Evolutionary conservation across 2,888 invertebrate species (phyloP).

Genomic region (Patella caerulea): DNA sequence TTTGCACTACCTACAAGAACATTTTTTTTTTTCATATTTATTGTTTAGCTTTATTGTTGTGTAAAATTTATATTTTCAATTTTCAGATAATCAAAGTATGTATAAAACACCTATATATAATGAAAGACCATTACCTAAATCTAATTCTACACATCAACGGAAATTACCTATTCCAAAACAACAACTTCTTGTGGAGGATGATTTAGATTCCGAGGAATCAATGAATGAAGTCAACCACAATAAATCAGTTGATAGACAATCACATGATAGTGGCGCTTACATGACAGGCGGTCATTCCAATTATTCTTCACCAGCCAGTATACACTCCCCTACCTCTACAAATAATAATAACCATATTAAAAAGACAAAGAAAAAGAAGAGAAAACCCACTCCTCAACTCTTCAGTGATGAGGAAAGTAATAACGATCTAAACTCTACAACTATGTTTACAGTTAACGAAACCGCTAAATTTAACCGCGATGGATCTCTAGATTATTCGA

Average conservation of each 20-base stretch:
- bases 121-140: background rate
- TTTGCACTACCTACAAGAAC: too few relatives aligned
- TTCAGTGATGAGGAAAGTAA: slow-evolving; percentile 33
- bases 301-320: slow-evolving; percentile 20
- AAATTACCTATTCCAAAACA: slow-evolving; percentile 5
- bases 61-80: background rate
- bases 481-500: slow-evolving; percentile 52
- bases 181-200: slow-evolving; percentile 35
- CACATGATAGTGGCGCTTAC: slow-evolving; percentile 19
- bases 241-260: slow-evolving; percentile 9
- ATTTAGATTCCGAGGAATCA: slow-evolving; percentile 60
- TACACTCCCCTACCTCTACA: background rate
- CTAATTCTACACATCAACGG: background rate
- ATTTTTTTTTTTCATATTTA: too few relatives aligned
- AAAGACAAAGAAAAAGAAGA: slow-evolving; percentile 40
- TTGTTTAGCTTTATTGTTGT: too few relatives aligned
- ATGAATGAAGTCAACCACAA: slow-evolving; percentile 44
- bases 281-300: slow-evolving; percentile 17
- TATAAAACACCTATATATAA: background rate
- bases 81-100: background rate
- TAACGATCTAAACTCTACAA: slow-evolving; percentile 54
- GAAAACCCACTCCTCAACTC: slow-evolving; percentile 11
- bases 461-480: slow-evolving; percentile 49
- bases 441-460: slow-evolving; percentile 53
- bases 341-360: slow-evolving; percentile 35